These are phyloP conservation scores for Scaptomyza graminum DNA, from an alignment of 1,140 invertebrate species.

Conservation along the genomic window DNA sequence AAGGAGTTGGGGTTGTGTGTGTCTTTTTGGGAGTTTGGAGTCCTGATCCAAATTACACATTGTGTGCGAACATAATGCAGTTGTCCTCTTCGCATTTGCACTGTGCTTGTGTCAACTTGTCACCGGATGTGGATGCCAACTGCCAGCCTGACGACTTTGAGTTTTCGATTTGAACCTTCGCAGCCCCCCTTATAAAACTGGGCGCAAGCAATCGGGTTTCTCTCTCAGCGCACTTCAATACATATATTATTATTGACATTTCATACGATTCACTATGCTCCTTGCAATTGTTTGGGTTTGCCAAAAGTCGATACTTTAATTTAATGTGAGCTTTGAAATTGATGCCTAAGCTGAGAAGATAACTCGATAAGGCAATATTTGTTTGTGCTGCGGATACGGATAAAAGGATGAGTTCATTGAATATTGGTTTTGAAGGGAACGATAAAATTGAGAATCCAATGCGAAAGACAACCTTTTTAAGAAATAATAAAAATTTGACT, in stretches of 20 bases:
- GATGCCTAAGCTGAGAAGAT: not conserved
- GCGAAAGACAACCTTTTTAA: too few relatives aligned
- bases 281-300: constrained; percentile 16
- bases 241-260: constrained; percentile 13
- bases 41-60: constrained; percentile 68
- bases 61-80: constrained; percentile 70
- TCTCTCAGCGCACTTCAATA: constrained; percentile 25
- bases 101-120: constrained; percentile 40
- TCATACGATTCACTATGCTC: not conserved
- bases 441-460: too few relatives aligned
- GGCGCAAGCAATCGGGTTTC: constrained; percentile 35
- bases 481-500: too few relatives aligned
- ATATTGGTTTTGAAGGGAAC: too few relatives aligned
- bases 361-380: too few relatives aligned
- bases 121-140: constrained; percentile 27
- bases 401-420: too few relatives aligned
- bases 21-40: not conserved
- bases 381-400: too few relatives aligned
- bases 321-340: not conserved
- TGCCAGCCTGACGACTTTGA: constrained; percentile 17
- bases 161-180: constrained; percentile 23
- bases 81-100: constrained; percentile 56
- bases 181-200: constrained; percentile 44
- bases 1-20: not conserved
- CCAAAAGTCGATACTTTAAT: constrained; percentile 12